Evolutionary conservation across 2,797 vertebrate genomes (phyloP).

Genomic region (Antrozous pallidus): DNA sequence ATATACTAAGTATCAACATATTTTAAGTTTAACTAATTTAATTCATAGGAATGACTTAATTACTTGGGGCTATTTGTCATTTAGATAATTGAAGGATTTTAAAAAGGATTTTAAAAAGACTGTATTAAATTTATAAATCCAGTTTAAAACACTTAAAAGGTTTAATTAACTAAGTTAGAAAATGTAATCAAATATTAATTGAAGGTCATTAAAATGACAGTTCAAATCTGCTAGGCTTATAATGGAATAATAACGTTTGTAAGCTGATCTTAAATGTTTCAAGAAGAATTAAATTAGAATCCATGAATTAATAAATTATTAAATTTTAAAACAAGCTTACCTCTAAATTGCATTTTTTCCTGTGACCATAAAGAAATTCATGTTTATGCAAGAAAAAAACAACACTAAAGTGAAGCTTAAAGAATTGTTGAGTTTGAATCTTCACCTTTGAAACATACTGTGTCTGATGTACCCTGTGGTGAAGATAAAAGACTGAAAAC

Average conservation of each 20-base stretch:
- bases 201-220: constrained; percentile 30
- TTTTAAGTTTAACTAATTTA: constrained; percentile 35
- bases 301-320: neutral
- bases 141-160: constrained; percentile 18
- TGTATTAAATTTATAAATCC: neutral
- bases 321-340: constrained; percentile 5
- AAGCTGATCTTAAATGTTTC: constrained; percentile 8
- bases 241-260: neutral
- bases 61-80: constrained; percentile 2
- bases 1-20: neutral
- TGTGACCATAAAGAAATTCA: neutral
- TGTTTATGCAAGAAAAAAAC: neutral
- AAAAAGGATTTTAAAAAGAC: neutral
- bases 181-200: constrained; percentile 18
- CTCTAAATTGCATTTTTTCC: neutral
- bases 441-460: neutral
- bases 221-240: neutral
- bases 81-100: constrained; percentile 2
- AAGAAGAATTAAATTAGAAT: constrained; percentile 19
- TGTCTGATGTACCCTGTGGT: neutral
- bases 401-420: neutral
- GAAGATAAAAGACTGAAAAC: constrained; percentile 21
- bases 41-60: neutral
- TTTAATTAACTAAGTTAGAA: constrained; percentile 34
- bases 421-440: neutral